These are phyloP conservation scores for Artibeus jamaicensis DNA, from an alignment of 2,797 vertebrate genomes.

Conservation along the genomic window DNA sequence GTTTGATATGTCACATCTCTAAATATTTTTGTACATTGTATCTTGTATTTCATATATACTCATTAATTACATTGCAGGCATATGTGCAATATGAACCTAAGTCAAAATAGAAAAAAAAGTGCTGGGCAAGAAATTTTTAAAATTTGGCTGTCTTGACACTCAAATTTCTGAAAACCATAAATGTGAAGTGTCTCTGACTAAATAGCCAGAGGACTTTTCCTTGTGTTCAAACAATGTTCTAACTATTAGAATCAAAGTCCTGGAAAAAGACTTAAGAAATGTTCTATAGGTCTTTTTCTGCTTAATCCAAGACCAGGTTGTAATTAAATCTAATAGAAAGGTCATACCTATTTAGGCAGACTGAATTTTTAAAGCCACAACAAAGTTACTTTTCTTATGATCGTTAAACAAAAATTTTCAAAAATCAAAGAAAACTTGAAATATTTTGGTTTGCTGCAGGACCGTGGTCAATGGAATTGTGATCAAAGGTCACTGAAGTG, in stretches of 20 bases:
- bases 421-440: slow-evolving; percentile 42
- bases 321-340: slow-evolving; percentile 36
- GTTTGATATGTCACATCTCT: not conserved
- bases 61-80: not conserved
- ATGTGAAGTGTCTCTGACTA: slow-evolving; percentile 22
- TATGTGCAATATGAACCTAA: slow-evolving; percentile 35
- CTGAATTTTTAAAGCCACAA: slow-evolving; percentile 21
- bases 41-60: not conserved
- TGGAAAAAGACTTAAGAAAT: slow-evolving; percentile 40
- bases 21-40: slow-evolving; percentile 25
- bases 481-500: not conserved
- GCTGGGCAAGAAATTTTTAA: not conserved
- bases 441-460: slow-evolving; percentile 1
- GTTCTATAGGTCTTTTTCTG: slow-evolving; percentile 43
- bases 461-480: not conserved
- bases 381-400: slow-evolving; percentile 50
- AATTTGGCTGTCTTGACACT: slow-evolving; percentile 3
- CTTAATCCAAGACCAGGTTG: slow-evolving; percentile 32
- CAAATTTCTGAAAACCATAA: slow-evolving; percentile 49
- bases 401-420: slow-evolving; percentile 17
- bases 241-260: slow-evolving; percentile 46
- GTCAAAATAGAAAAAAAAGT: slow-evolving; percentile 28
- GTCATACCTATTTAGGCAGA: slow-evolving; percentile 49
- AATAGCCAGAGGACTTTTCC: slow-evolving; percentile 25
- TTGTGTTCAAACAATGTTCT: slow-evolving; percentile 53